phyloP scores from a whole-genome alignment of 2,888 invertebrate genomes.

The Drosophila maculinotata region DNA sequence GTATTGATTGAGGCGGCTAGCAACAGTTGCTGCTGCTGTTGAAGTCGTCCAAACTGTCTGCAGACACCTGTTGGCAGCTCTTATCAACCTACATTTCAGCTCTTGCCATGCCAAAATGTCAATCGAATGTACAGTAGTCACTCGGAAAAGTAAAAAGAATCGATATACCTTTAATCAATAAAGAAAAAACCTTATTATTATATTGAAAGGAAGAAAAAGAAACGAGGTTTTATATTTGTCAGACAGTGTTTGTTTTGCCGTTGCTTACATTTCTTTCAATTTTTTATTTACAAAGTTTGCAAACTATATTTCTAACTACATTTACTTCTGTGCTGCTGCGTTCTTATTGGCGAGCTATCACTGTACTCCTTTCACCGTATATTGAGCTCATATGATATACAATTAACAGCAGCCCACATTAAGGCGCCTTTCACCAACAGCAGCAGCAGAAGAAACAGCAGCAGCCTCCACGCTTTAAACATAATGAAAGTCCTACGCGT shows the following conservation, averaged over 20 bases:
- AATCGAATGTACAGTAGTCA: not conserved
- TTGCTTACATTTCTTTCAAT: no score
- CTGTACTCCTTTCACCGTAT: conserved; percentile 61
- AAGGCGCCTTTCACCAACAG: conserved; percentile 62
- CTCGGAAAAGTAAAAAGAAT: not conserved
- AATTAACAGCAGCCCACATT: conserved; percentile 70
- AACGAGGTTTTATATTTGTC: no score
- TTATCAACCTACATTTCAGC: not conserved
- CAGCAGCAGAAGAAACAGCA: conserved; percentile 19
- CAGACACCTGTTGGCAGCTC: not conserved
- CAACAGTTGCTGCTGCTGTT: conserved; percentile 16
- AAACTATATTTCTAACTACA: no score
- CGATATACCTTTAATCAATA: no score
- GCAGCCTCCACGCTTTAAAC: conserved; percentile 9
- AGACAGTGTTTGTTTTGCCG: no score
- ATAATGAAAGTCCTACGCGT: conserved; percentile 64
- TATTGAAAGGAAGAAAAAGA: no score
- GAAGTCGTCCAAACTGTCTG: conserved; percentile 12
- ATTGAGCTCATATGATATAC: conserved; percentile 60
- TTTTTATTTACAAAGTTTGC: no score
- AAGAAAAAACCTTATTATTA: no score
- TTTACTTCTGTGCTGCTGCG: not conserved
- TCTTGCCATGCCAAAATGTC: not conserved
- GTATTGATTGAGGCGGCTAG: conserved; percentile 33
- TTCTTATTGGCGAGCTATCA: not conserved